phyloP scores from a whole-genome alignment of 2,797 vertebrate species.

The Notolepis coatsorum region DNA sequence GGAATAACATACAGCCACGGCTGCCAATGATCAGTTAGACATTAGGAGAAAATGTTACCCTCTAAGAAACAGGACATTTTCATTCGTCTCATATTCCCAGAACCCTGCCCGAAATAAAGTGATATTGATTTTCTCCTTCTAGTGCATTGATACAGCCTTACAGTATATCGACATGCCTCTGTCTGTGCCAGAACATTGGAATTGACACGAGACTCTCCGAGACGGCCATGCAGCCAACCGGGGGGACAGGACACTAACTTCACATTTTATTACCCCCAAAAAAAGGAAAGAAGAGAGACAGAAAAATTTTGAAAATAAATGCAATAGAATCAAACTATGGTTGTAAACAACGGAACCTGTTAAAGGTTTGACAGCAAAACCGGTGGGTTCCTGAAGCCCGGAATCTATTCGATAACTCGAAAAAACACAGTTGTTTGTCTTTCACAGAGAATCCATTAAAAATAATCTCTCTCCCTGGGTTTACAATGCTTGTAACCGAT shows the following conservation, averaged over 20 bases:
- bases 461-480: constrained; percentile 71
- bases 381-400: constrained; percentile 55
- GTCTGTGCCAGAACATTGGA: constrained; percentile 41
- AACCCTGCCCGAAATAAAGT: constrained; percentile 54
- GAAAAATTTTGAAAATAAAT: constrained; percentile 43
- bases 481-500: constrained; percentile 73
- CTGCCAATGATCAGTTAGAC: constrained; percentile 26
- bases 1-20: not conserved
- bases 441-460: constrained; percentile 78
- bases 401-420: constrained; percentile 70
- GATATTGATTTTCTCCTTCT: constrained; percentile 60
- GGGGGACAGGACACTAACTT: constrained; percentile 49
- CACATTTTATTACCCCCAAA: constrained; percentile 54
- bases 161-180: constrained; percentile 43
- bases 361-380: constrained; percentile 75
- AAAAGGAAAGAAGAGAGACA: constrained; percentile 23
- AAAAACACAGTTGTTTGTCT: constrained; percentile 77
- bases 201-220: constrained; percentile 61
- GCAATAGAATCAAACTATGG: constrained; percentile 42
- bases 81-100: constrained; percentile 59
- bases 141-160: constrained; percentile 43
- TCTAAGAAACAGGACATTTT: constrained; percentile 53
- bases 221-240: constrained; percentile 47
- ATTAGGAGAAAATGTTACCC: constrained; percentile 49
- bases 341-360: constrained; percentile 74